Percentiles rank a stretch among this genome's conserved stretches.
Conservation (phyloP, 2,113 vertebrate species). For the Halcyon senegalensis region DNA sequence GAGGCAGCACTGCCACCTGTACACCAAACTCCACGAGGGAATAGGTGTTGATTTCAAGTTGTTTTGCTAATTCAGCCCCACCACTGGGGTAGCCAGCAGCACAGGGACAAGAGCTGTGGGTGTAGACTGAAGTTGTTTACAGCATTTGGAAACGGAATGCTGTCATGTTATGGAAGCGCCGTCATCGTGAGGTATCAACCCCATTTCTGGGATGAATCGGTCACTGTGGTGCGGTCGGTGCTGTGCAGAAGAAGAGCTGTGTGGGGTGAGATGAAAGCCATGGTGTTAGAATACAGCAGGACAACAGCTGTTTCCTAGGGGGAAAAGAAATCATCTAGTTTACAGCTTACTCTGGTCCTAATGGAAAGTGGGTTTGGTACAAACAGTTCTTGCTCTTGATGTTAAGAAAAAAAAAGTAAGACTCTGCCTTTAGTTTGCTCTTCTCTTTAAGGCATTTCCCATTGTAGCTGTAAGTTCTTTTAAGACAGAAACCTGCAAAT, state of each 20-base stretch:
- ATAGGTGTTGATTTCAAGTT: not conserved
- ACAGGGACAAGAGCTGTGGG: not conserved
- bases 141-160: not conserved
- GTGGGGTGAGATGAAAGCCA: not conserved
- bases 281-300: not conserved
- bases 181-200: not conserved
- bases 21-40: not conserved
- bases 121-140: not conserved
- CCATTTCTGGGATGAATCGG: too few species aligned
- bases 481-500: not conserved
- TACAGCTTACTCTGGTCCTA: not conserved
- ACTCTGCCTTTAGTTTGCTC: not conserved
- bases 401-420: not conserved
- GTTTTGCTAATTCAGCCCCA: slow-evolving; percentile 14
- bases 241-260: not conserved
- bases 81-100: not conserved
- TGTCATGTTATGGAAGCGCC: not conserved
- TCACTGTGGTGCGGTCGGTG: not conserved
- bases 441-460: not conserved
- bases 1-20: not conserved
- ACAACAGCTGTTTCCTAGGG: not conserved
- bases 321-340: not conserved
- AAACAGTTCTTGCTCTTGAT: not conserved
- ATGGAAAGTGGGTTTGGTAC: not conserved
- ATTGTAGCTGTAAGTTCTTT: not conserved